Evolutionary conservation across 2,888 invertebrate species (phyloP).

Genomic region (Eristalinus sepulchralis): DNA sequence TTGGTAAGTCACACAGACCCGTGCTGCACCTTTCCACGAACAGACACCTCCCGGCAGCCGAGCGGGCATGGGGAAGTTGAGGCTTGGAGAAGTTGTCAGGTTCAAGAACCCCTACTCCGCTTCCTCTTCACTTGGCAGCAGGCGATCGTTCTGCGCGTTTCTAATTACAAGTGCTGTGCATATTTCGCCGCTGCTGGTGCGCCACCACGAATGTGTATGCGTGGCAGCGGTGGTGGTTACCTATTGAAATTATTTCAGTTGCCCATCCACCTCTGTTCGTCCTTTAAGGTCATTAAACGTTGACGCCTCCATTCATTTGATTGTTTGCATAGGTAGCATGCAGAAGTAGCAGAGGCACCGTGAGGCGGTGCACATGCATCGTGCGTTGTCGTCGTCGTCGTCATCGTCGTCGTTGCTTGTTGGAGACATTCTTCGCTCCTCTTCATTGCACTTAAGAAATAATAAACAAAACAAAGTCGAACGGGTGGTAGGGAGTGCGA

Average conservation of each 20-base stretch:
- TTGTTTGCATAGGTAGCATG: constrained; percentile 63
- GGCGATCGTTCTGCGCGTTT: constrained; percentile 49
- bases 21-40: not conserved
- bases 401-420: constrained; percentile 44
- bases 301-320: constrained; percentile 70
- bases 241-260: constrained; percentile 70
- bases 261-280: constrained; percentile 73
- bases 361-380: constrained; percentile 53
- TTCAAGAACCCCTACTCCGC: constrained; percentile 54
- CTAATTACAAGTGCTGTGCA: constrained; percentile 62
- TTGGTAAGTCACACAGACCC: constrained; percentile 48
- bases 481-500: not conserved
- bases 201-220: not conserved
- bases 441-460: constrained; percentile 61
- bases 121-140: not conserved
- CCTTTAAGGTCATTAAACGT: constrained; percentile 79
- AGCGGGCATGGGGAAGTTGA: constrained; percentile 18
- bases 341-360: not conserved
- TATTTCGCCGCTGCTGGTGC: constrained; percentile 34
- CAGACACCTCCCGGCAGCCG: not conserved
- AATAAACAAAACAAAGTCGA: constrained; percentile 26
- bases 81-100: constrained; percentile 48
- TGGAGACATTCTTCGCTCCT: constrained; percentile 69
- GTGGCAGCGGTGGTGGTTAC: constrained; percentile 13
- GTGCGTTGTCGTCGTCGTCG: constrained; percentile 36